phyloP scores from a whole-genome alignment of 2,797 vertebrate species.

The Falco biarmicus region DNA sequence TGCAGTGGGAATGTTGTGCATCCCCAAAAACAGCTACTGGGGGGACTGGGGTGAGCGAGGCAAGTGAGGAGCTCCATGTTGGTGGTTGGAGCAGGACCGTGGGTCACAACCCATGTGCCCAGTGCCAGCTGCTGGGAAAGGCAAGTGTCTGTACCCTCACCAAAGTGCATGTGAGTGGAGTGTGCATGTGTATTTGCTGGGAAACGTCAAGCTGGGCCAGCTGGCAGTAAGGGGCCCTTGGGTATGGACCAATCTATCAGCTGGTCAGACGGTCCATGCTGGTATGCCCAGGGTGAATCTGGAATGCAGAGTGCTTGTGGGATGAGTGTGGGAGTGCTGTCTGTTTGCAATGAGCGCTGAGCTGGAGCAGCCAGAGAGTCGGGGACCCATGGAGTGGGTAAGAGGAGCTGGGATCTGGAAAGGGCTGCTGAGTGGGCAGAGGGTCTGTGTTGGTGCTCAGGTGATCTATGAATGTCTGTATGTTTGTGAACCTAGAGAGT shows the following conservation, averaged over 20 bases:
- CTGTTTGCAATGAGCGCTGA: neutral
- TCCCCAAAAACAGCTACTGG: neutral
- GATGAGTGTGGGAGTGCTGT: neutral
- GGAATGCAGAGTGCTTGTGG: neutral
- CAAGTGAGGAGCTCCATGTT: neutral
- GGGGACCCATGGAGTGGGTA: neutral
- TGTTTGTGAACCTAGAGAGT: neutral
- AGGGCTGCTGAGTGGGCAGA: neutral
- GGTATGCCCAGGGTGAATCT: no score
- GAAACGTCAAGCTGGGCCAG: neutral
- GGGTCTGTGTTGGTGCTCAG: neutral
- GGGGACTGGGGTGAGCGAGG: neutral
- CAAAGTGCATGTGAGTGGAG: fast-evolving
- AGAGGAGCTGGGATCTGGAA: no score
- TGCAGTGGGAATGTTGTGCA: neutral
- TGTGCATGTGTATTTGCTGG: neutral
- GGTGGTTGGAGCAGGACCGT: neutral
- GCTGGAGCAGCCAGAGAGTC: neutral
- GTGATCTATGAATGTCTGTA: fast-evolving
- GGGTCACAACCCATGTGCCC: neutral
- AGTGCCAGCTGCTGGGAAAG: neutral
- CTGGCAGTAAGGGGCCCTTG: neutral
- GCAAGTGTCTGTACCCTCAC: neutral
- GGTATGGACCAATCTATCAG: neutral
- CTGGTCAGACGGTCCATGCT: neutral